These are phyloP conservation scores for Stomatorhinus ivindoensis DNA, from an alignment of 2,113 vertebrate species.

Conservation along the genomic window DNA sequence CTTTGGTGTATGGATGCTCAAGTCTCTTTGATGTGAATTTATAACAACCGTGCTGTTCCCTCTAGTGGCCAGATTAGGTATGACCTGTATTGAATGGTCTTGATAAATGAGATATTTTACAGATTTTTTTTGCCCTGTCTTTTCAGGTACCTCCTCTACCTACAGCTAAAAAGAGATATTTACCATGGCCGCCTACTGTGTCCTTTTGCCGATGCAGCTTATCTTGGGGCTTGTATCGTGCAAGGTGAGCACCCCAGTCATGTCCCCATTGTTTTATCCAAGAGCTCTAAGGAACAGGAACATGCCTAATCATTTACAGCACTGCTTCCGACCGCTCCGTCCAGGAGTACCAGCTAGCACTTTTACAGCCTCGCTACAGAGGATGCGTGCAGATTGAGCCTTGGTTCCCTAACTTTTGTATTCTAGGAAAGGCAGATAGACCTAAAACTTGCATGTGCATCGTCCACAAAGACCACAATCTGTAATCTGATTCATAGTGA, in stretches of 20 bases:
- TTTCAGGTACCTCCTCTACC: constrained; percentile 87
- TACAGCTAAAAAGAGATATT: constrained; percentile 95
- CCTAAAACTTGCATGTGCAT: neutral
- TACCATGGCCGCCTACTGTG: constrained; percentile 93
- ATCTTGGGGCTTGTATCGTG: constrained; percentile 85
- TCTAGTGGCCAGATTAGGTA: constrained; percentile 12
- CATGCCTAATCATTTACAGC: neutral
- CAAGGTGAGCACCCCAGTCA: constrained; percentile 70
- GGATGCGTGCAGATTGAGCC: neutral
- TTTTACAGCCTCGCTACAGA: neutral
- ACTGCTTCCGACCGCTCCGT: neutral
- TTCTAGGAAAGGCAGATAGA: neutral
- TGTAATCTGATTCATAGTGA: neutral
- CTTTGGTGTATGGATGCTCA: neutral
- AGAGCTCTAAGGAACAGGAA: neutral
- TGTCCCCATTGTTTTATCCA: neutral
- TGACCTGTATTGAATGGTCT: neutral
- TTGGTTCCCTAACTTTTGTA: neutral
- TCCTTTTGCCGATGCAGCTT: constrained; percentile 88
- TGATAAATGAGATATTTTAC: neutral
- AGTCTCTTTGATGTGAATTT: neutral
- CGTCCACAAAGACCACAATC: neutral
- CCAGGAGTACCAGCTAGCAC: neutral
- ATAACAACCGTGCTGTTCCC: constrained; percentile 4
- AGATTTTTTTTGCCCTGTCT: constrained; percentile 22